Conservation (phyloP, 2,888 invertebrate genomes). For the Euphydryas editha region DNA sequence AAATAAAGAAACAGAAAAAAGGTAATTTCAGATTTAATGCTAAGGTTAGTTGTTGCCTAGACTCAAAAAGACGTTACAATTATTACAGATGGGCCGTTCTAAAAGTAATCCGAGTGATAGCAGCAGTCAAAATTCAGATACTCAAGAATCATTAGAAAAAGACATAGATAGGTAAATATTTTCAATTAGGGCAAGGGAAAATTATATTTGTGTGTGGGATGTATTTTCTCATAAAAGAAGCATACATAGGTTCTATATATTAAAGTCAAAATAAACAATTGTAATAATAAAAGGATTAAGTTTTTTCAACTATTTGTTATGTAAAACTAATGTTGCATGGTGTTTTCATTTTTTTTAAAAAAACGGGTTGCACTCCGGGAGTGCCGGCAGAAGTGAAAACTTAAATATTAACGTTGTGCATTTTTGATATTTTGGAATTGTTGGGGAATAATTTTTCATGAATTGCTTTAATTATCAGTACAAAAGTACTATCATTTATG, state of each 20-base stretch:
- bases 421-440: too few relatives aligned
- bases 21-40: constrained; percentile 3
- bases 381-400: too few relatives aligned
- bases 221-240: neutral
- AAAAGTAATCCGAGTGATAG: constrained; percentile 69
- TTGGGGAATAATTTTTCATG: too few relatives aligned
- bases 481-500: too few relatives aligned
- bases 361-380: too few relatives aligned
- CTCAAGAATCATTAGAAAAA: constrained; percentile 70
- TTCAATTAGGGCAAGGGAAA: constrained; percentile 27
- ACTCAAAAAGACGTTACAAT: constrained; percentile 50
- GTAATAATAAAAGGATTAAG: too few relatives aligned
- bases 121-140: constrained; percentile 72
- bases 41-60: constrained; percentile 17
- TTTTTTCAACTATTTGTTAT: too few relatives aligned
- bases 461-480: too few relatives aligned
- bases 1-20: neutral
- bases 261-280: too few relatives aligned
- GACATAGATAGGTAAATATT: constrained; percentile 79
- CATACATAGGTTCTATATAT: neutral
- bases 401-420: too few relatives aligned
- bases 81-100: constrained; percentile 79
- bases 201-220: constrained; percentile 1
- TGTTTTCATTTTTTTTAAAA: too few relatives aligned
- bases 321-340: too few relatives aligned